Conservation (phyloP, 53 echinoderm and acorn worm species). For the Henricia sp. region DNA sequence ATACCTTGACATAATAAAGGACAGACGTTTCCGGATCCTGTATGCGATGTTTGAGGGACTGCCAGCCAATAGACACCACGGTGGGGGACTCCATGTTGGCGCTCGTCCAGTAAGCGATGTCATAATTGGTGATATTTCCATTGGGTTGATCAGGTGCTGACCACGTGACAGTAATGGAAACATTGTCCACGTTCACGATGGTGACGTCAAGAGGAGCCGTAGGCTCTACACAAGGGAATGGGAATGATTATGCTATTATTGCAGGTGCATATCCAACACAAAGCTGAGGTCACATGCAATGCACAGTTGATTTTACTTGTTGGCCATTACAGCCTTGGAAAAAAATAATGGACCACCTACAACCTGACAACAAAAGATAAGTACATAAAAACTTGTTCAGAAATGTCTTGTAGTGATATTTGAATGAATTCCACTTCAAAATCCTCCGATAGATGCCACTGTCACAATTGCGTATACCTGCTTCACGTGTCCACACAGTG, state of each 20-base stretch:
- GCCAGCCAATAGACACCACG: no score
- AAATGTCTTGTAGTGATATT: neutral
- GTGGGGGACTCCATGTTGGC: no score
- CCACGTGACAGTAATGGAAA: neutral
- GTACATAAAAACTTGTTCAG: neutral
- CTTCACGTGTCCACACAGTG: neutral
- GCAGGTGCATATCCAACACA: neutral
- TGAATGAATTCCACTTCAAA: neutral
- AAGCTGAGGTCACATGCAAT: neutral
- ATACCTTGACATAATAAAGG: no score
- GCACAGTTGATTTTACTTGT: neutral
- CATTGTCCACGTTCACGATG: neutral
- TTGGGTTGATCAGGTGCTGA: neutral
- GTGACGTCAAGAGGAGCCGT: neutral
- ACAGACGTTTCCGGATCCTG: no score
- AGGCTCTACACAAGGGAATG: neutral
- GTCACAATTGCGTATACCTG: neutral
- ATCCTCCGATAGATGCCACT: neutral
- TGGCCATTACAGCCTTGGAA: neutral
- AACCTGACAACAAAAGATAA: no score
- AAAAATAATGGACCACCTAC: no score
- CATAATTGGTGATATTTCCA: neutral
- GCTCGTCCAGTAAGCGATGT: neutral
- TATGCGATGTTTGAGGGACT: no score
- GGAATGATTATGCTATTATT: neutral